Conservation (phyloP, 2,113 vertebrate species). For the Crotalus horridus region DNA sequence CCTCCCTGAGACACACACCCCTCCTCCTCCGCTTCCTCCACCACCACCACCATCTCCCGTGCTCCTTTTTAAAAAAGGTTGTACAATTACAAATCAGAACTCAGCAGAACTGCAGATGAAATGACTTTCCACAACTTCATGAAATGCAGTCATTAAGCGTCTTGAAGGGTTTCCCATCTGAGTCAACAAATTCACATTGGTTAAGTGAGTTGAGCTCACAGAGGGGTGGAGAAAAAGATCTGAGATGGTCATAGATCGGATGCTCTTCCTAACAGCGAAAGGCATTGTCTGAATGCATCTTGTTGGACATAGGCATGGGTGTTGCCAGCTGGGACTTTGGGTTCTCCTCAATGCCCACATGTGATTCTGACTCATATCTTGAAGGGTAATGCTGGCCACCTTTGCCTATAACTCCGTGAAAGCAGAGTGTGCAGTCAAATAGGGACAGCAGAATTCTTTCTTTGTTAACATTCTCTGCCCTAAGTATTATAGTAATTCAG, state of each 20-base stretch:
- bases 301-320: too few species aligned
- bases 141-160: constrained; percentile 28
- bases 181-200: constrained; percentile 31
- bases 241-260: neutral
- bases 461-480: neutral
- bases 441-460: neutral
- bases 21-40: neutral
- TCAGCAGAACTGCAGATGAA: constrained; percentile 53
- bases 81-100: constrained; percentile 27
- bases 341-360: neutral
- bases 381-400: neutral
- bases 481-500: neutral
- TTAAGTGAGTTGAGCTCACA: neutral
- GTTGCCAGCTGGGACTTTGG: neutral
- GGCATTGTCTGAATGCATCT: neutral
- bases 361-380: neutral
- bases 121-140: constrained; percentile 56
- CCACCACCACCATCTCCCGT: neutral
- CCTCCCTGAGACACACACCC: constrained; percentile 62
- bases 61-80: neutral
- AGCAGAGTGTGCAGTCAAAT: neutral
- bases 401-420: neutral
- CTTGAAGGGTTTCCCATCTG: constrained; percentile 45
- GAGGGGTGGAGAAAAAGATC: neutral
- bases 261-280: neutral